Percentiles rank a stretch among this genome's conserved stretches.
Evolutionary conservation across 2,888 invertebrate genomes (phyloP).

Genomic region (Xylota sylvarum): DNA sequence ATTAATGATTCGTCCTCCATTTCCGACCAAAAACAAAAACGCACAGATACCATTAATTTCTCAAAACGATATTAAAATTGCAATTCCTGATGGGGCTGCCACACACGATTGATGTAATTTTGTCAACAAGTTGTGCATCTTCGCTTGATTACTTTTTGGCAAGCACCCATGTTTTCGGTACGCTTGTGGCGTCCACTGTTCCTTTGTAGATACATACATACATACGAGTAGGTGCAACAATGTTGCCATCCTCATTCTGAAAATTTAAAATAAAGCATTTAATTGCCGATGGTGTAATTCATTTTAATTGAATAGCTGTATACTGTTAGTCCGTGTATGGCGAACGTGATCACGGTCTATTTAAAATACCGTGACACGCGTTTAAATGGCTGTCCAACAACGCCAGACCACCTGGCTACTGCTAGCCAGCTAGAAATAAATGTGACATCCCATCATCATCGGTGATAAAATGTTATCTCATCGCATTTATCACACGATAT

Average conservation of each 20-base stretch:
- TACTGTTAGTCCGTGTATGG: neutral
- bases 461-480: slow-evolving; percentile 67
- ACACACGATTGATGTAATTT: slow-evolving; percentile 27
- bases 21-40: neutral
- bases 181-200: neutral
- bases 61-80: neutral
- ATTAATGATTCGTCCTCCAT: neutral
- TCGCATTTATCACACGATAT: slow-evolving; percentile 48
- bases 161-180: slow-evolving; percentile 6
- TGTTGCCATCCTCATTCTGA: slow-evolving; percentile 12
- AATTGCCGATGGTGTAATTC: slow-evolving; percentile 11
- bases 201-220: neutral
- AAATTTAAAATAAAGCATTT: slow-evolving; percentile 10
- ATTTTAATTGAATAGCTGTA: slow-evolving; percentile 23
- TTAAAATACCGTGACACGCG: slow-evolving; percentile 8
- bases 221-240: slow-evolving; percentile 2
- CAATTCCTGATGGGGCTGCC: neutral
- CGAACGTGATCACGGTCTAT: slow-evolving; percentile 12
- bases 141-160: slow-evolving; percentile 30
- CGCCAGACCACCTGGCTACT: slow-evolving; percentile 16
- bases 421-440: slow-evolving; percentile 1
- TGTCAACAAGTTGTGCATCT: slow-evolving; percentile 40
- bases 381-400: slow-evolving; percentile 1
- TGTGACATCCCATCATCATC: slow-evolving; percentile 37
- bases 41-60: neutral